Conservation (phyloP, 2,888 invertebrate species). For the Morpho helenor region DNA sequence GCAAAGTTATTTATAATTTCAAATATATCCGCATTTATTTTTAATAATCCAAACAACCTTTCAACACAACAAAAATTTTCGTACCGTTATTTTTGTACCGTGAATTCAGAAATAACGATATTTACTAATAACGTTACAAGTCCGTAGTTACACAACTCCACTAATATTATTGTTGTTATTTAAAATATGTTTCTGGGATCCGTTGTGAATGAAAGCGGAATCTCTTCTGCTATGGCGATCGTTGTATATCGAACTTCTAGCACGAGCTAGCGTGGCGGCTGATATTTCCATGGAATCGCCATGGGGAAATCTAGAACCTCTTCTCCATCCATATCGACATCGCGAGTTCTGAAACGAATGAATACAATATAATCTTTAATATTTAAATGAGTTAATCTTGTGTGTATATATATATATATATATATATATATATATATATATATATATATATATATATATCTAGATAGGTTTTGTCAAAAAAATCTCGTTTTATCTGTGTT, state of each 20-base stretch:
- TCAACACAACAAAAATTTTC: no score
- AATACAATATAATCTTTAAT: no score
- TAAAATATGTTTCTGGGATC: constrained; percentile 52
- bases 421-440: no score
- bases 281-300: constrained; percentile 75
- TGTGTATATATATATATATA: no score
- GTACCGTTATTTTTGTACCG: neutral
- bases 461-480: no score
- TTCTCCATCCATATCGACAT: constrained; percentile 49
- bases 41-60: neutral
- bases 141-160: constrained; percentile 30
- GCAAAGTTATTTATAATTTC: neutral
- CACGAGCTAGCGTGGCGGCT: constrained; percentile 63
- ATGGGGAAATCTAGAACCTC: constrained; percentile 64
- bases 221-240: constrained; percentile 51
- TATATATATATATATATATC: no score
- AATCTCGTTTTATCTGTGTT: no score
- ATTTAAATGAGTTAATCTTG: no score
- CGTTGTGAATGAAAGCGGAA: constrained; percentile 50
- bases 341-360: constrained; percentile 49
- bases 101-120: neutral
- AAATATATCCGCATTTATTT: neutral
- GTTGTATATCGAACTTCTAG: constrained; percentile 50
- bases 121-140: no score
- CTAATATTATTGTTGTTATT: constrained; percentile 64